Conservation (phyloP, 2,797 vertebrate genomes). For the Hippocampus kuda region DNA sequence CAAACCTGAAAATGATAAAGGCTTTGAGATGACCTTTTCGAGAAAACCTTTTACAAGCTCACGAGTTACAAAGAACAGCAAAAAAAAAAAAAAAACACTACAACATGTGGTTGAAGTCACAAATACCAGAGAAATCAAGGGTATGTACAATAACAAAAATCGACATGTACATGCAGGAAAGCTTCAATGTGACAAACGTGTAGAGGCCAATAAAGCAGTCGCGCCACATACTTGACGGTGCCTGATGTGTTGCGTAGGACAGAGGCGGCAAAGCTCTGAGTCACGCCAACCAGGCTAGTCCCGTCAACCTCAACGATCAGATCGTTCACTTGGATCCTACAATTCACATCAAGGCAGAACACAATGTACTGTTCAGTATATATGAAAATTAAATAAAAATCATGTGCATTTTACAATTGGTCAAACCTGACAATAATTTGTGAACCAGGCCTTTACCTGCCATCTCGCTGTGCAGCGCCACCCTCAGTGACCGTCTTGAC, state of each 20-base stretch:
- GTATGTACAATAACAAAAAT: not conserved
- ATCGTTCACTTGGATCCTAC: slow-evolving; percentile 91
- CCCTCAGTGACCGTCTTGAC: slow-evolving; percentile 95
- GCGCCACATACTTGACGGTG: slow-evolving; percentile 71
- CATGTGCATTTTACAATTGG: not conserved
- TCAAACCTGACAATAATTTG: not conserved
- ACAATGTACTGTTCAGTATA: not conserved
- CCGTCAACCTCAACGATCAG: slow-evolving; percentile 93
- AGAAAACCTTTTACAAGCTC: not conserved
- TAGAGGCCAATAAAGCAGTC: not conserved
- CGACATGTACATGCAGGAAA: not conserved
- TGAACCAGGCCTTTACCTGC: slow-evolving; percentile 66
- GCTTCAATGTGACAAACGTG: not conserved
- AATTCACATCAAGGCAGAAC: not conserved
- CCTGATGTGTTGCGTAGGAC: slow-evolving; percentile 93
- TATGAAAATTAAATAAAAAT: no score
- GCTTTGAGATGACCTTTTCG: not conserved
- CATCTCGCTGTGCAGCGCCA: slow-evolving; percentile 84
- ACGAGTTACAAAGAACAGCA: not conserved
- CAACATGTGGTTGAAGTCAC: not conserved
- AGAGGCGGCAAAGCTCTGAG: slow-evolving; percentile 88
- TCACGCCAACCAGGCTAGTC: slow-evolving; percentile 90
- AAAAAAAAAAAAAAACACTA: not conserved
- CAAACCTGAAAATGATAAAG: slow-evolving; percentile 67
- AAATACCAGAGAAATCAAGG: no score